Evolutionary conservation across 1,140 invertebrate genomes (phyloP), one percentile per base, ranked within the genome.

Genomic region (Cryptotermes secundus): DNA sequence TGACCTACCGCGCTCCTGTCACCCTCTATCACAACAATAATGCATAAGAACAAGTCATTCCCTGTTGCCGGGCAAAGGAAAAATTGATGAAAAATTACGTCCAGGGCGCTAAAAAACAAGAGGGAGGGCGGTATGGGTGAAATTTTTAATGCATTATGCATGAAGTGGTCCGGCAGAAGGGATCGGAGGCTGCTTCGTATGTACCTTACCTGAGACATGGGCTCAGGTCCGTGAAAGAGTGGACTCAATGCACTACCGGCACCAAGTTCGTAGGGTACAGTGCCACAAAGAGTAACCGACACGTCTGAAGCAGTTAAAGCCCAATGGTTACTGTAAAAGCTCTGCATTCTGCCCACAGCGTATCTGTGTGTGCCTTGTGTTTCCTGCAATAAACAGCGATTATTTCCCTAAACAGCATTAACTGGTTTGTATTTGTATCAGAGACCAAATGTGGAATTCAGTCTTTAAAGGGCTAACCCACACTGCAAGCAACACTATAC

Each of bases 71-170:
- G n/a, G 59, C 59, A 72, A 31, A 26, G 31, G 59, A 72, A 72
- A 72, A 72, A 72, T 72, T 72, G 59, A 72, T 72, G 59, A 72
- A 72, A 72, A 72, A 72, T 72, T 72, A 72, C 59, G 59, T 72
- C 59, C 59, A 26, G 26, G 59, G n/a, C 26, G 59, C 7, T 72
- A 72, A 72, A 72, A 72, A 72, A 72, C 59, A 72, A 72, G 59
- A 31, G 59, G 59, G 59, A 72, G 59, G 59, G 26, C 7, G 59
- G n/a, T 31, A 26, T 26, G 59, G 59, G 59, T 72, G 59, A 72
- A 72, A 72, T 72, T 72, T 72, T 72, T 72, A 72, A 72, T 72
- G 59, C 59, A 72, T 72, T 72, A 72, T 72, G 59, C 59, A 72
- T 72, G 59, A 72, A 72, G n/a, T 72, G 59, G 59, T 72, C 59